Evolutionary conservation across 1,140 invertebrate genomes (phyloP), one percentile per base, ranked within the genome.

Genomic region (Colletes gigas): DNA sequence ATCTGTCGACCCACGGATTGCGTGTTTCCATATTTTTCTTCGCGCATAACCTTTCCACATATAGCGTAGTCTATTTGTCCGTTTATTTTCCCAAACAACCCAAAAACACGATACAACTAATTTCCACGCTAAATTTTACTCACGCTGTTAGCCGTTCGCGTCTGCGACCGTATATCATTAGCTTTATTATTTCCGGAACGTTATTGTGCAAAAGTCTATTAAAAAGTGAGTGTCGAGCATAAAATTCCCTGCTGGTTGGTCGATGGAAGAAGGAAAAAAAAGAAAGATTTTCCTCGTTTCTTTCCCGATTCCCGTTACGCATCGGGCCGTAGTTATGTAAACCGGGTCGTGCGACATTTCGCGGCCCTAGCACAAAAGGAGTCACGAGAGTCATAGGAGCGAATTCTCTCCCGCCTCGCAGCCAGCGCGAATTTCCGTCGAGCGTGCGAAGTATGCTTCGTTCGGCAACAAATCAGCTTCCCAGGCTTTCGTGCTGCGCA

Each of bases 341-440:
- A 92, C 90, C 87, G 86, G 83, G 85, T 82, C 91, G 91, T 92
- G 91, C 86, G 90, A 89, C 88, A 75, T 59, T 68, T 85, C 67
- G 39, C 30, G 47, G 39, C 39, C 65, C 50, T 21, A 63, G 57
- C 59, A 54, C 41, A 81, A 62, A 70, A 73, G 70, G 54, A 66
- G 17, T 9, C 19, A 54, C 70, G 69, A 66, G 54, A 66, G 17
- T 9, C 19, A 54, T 66, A 63, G 63, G 70, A 14, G 10, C 57
- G 54, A 71, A 30, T 72, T 79, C 57, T 50, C 62, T 10, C 60
- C 62, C 14, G n/a, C 19, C 63, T 10, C 14, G 30, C 12, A 44
- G 14, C 30, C 50, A 52, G 62, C 52, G 59, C 67, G 21, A 47
- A 52, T 86, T 88, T 88, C 78, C 75, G 84, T 86, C 80, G 85